Evolutionary conservation across 2,888 invertebrate genomes (phyloP), one percentile per base, ranked within the genome.

Genomic region (Polydrusus tereticollis): DNA sequence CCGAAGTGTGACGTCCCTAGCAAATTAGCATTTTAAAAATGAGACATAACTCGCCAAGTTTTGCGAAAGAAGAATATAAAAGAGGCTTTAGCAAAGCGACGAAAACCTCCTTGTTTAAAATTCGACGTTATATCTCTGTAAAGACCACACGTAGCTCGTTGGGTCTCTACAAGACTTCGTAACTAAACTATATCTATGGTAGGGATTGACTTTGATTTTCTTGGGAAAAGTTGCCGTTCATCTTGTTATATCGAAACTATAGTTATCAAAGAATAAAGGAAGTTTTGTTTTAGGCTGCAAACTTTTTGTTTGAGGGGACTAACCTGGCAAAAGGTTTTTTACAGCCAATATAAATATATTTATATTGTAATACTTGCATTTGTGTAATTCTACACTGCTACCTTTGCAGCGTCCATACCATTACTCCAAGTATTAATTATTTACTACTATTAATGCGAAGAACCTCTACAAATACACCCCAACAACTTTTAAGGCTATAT

Each of bases 41-140:
- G 71, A 62, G 43, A 58, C 45, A 64, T 68, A 60, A 68, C 71
- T 67, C 26, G 58, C 66, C 63, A 65, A 58, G 33, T 65, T 72
- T 68, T n/a, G 29, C 67, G 70, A 64, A 60, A 26, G 55, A 63
- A 68, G 75, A 76, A 76, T 77, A 66, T 69, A 68, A 72, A 66
- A 70, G 71, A 72, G 68, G 67, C 43, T 62, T 45, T 69, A 29
- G 64, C 20, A 33, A 36, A 47, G 59, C 68, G 65, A 63, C 64
- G 70, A 74, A 76, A 77, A 76, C 77, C 74, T 74, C 75, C 78
- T 76, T 78, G 77, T 78, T 78, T 82, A 82, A 82, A 82, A 83
- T 83, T 83, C 82, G 82, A 79, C 81, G 80, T 81, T 80, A 83
- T 82, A 83, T 82, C 83, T 81, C 77, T 77, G 77, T 76, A 82